phyloP scores from a whole-genome alignment of 2,888 invertebrate genomes.

The Eristalis intricaria region DNA sequence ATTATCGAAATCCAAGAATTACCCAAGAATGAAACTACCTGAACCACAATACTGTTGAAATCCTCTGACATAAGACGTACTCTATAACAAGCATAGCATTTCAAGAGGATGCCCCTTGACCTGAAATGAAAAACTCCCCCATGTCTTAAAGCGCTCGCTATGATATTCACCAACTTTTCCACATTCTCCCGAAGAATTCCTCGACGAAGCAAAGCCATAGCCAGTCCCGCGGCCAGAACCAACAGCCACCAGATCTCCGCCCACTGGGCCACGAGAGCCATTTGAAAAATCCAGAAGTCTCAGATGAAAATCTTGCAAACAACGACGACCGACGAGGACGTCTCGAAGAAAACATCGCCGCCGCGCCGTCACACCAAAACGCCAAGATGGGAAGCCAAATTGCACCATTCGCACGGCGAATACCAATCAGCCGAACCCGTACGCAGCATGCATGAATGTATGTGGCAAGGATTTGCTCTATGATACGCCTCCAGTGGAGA shows the following conservation, averaged over 20 bases:
- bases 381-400: conserved; percentile 60
- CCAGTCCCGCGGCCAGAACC: neutral
- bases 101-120: neutral
- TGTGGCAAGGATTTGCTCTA: conserved; percentile 59
- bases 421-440: conserved; percentile 46
- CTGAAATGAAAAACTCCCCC: neutral
- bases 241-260: neutral
- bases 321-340: conserved; percentile 8
- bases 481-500: conserved; percentile 63
- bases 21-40: too few relatives aligned
- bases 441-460: conserved; percentile 6
- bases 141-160: neutral
- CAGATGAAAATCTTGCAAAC: conserved; percentile 47
- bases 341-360: conserved; percentile 1
- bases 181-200: neutral
- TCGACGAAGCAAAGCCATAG: neutral
- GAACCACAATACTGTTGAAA: neutral
- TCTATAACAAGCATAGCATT: neutral
- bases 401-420: conserved; percentile 65
- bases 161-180: neutral
- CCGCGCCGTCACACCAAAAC: neutral
- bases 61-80: neutral
- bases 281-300: conserved; percentile 62
- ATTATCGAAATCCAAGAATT: too few relatives aligned
- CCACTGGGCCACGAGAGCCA: conserved; percentile 3